Evolutionary conservation across 2,113 vertebrate species (phyloP), one percentile per base, ranked within the genome.

Genomic region (Ranitomeya variabilis): DNA sequence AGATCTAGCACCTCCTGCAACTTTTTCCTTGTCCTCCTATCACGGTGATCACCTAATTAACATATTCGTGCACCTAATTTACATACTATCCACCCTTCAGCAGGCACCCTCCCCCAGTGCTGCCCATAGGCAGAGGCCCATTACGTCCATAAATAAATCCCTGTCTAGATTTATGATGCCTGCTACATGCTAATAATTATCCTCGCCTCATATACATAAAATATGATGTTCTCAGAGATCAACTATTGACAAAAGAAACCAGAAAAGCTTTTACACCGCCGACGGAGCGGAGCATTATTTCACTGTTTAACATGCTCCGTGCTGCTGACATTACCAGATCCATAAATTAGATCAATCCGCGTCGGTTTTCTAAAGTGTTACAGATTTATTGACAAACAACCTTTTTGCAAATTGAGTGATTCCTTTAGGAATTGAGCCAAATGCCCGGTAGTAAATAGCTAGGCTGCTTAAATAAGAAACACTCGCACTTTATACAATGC

Each of bases 381-480:
- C 54, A 26, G 26, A 59, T 80, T 80, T 57, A 59, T 80, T 80
- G 78, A 23, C 54, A 59, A 31, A 18, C 14, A 80, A 80, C 52
- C 54, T 80, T 80, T 80, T 59, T 59, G n/a, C n/a, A 57, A 80
- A 80, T 80, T 59, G 78, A 60, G 23, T 10, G 15, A 60, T 59
- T 80, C 78, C 19, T 23, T 14, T 57, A 31, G 78, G 78, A 60
- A 80, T 80, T 80, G 13, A 55, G 54, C 21, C 21, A 80, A 23
- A 2, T 1, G 13, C 77, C n/a, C 23, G 37, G 18, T n/a, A 23
- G n/a, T 80, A 26, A 80, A 57, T 80, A n/a, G 26, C 52, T 57
- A 57, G 51, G 57, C 26, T 57, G 54, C 77, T 55, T 80, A 26
- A 23, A 23, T 15, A 55, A 74, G 14, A 57, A 55, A 7, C 77